Evolutionary conservation across 2,797 vertebrate species (phyloP).

Genomic region (Silurus aristotelis): DNA sequence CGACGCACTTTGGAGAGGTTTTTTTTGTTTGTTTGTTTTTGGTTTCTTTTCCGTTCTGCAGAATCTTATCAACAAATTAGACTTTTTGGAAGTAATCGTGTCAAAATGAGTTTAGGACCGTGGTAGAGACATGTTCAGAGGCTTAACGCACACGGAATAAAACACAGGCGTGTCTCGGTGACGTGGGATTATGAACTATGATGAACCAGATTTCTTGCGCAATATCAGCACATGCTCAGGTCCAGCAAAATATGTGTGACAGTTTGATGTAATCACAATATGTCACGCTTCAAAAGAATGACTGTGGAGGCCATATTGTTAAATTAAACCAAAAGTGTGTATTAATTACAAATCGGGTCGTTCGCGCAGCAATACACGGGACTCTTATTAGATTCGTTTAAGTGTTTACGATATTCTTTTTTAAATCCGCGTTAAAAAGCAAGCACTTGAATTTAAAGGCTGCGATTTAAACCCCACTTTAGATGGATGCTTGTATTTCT

Average conservation of each 20-base stretch:
- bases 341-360: background rate
- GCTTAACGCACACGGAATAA: background rate
- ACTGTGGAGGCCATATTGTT: background rate
- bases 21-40: conserved; percentile 34
- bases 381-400: background rate
- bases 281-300: background rate
- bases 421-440: background rate
- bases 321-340: background rate
- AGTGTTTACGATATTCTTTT: background rate
- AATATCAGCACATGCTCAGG: background rate
- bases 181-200: background rate
- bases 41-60: conserved; percentile 19
- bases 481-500: too few species aligned
- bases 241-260: background rate
- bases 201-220: background rate
- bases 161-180: background rate
- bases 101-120: conserved; percentile 22
- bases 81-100: conserved; percentile 54
- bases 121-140: background rate
- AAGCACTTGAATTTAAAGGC: background rate
- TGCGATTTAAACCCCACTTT: background rate
- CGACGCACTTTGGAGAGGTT: conserved; percentile 53
- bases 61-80: conserved; percentile 52
- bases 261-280: background rate
- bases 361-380: background rate